Evolutionary conservation across 2,888 invertebrate genomes (phyloP).

Genomic region (Melikaiella ostensackeni): DNA sequence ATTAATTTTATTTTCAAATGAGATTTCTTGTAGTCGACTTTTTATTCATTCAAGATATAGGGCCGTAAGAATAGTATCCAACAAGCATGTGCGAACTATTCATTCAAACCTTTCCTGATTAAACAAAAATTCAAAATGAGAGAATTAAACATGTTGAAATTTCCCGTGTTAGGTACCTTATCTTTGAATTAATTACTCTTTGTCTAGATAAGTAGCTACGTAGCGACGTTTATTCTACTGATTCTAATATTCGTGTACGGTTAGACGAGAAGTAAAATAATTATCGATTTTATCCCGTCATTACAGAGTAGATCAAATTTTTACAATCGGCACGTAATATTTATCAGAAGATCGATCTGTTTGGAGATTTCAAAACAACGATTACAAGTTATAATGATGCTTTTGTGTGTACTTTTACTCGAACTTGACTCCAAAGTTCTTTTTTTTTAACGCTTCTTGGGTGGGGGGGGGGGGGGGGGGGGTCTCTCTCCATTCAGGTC

Average conservation of each 20-base stretch:
- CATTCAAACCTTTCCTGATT: not conserved
- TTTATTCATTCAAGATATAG: not conserved
- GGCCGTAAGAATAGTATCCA: not conserved
- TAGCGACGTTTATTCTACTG: conserved; percentile 6
- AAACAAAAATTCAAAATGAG: not conserved
- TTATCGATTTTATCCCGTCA: no score
- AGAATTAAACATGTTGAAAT: not conserved
- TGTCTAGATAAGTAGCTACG: conserved; percentile 1
- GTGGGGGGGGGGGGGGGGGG: no score
- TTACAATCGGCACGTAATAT: not conserved
- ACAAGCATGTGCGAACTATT: not conserved
- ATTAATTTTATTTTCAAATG: no score
- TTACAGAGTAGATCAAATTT: not conserved
- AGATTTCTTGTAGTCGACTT: not conserved
- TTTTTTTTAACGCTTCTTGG: no score
- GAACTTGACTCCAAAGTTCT: no score
- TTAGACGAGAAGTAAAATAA: not conserved
- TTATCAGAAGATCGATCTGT: not conserved
- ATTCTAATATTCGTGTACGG: not conserved
- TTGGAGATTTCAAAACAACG: not conserved
- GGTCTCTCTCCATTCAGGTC: no score
- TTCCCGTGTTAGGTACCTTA: not conserved
- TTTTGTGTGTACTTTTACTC: no score
- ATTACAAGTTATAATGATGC: not conserved
- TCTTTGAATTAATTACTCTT: conserved; percentile 19